These are phyloP conservation scores for Epinephelus moara DNA, from an alignment of 2,113 vertebrate genomes.

Conservation along the genomic window DNA sequence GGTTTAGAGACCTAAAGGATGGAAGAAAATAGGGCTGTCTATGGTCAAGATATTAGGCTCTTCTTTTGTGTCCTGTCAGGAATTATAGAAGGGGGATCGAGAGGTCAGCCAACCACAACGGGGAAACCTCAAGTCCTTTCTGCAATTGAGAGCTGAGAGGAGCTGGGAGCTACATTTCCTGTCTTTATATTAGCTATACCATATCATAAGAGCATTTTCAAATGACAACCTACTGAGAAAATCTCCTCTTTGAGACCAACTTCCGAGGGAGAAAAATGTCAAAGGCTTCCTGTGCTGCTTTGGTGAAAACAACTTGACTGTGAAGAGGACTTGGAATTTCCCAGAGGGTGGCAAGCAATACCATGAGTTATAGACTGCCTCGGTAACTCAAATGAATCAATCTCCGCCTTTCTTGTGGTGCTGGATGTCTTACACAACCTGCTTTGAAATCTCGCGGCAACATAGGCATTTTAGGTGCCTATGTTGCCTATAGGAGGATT, in stretches of 20 bases:
- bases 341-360: conserved; percentile 12
- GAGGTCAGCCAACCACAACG: conserved; percentile 14
- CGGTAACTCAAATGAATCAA: conserved; percentile 3
- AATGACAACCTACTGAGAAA: conserved; percentile 34
- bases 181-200: conserved; percentile 13
- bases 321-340: conserved; percentile 45
- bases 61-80: conserved; percentile 16
- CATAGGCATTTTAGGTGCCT: no score
- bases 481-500: no score
- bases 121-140: conserved; percentile 21
- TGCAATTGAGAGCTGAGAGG: not conserved
- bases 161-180: conserved; percentile 23
- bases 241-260: conserved; percentile 26
- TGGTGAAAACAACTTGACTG: conserved; percentile 19
- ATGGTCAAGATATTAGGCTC: not conserved
- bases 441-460: conserved; percentile 28
- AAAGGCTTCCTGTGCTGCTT: conserved; percentile 19
- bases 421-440: conserved; percentile 9
- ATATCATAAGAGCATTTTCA: not conserved
- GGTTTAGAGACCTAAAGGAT: not conserved
- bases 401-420: not conserved
- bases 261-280: conserved; percentile 25
- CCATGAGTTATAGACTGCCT: conserved; percentile 1
- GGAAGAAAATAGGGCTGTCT: not conserved
- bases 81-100: not conserved